These are phyloP conservation scores for Anoura caudifer DNA, from an alignment of 2,113 vertebrate species.

Conservation along the genomic window DNA sequence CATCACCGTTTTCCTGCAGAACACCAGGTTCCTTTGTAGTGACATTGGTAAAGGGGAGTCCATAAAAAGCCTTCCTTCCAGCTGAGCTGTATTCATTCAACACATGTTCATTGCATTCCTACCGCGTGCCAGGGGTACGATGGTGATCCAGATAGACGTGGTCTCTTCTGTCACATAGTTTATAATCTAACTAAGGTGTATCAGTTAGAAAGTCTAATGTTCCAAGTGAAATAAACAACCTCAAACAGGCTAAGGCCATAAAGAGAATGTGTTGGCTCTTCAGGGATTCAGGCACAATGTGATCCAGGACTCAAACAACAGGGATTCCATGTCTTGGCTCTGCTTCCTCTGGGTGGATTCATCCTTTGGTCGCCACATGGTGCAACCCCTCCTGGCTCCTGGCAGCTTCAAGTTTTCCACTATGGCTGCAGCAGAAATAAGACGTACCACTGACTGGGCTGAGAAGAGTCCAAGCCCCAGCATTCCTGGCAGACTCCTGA, in stretches of 20 bases:
- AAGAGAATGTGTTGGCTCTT: not conserved
- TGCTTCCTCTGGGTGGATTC: not conserved
- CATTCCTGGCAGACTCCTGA: not conserved
- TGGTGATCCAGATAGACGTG: not conserved
- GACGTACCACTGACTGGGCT: not conserved
- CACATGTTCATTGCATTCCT: not conserved
- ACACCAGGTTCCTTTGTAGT: not conserved
- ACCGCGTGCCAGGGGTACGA: not conserved
- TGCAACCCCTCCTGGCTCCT: not conserved
- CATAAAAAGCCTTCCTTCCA: not conserved
- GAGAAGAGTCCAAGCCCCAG: not conserved
- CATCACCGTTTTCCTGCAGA: not conserved
- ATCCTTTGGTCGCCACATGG: not conserved
- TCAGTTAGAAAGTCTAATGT: not conserved
- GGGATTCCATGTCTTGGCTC: conserved; percentile 5
- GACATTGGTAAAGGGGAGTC: not conserved
- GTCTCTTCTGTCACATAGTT: not conserved
- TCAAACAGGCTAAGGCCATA: not conserved
- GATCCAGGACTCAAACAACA: not conserved
- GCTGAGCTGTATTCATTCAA: not conserved
- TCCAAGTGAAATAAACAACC: conserved; percentile 21
- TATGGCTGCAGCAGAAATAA: not conserved
- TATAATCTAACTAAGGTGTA: not conserved
- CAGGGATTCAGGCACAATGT: not conserved
- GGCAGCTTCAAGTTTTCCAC: not conserved